phyloP scores from a whole-genome alignment of 2,888 invertebrate genomes.

The Epicampocera succincta region DNA sequence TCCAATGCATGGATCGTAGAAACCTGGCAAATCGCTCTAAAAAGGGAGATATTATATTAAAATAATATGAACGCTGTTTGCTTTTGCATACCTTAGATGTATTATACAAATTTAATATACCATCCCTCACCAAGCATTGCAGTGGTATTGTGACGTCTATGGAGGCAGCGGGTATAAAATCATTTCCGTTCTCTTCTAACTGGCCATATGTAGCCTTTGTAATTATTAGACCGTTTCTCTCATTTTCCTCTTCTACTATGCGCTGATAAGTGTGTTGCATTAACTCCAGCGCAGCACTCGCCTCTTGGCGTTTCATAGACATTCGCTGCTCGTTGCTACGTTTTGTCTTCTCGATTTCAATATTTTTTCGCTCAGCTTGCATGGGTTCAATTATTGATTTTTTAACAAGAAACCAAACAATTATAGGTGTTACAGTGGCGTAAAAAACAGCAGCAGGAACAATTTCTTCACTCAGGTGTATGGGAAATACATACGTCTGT shows the following conservation, averaged over 20 bases:
- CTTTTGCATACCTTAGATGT: slow-evolving; percentile 88
- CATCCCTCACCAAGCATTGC: slow-evolving; percentile 96
- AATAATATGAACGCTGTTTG: not conserved
- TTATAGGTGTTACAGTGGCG: slow-evolving; percentile 93
- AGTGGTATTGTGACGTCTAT: slow-evolving; percentile 97
- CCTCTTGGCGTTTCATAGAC: slow-evolving; percentile 91
- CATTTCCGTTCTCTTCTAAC: slow-evolving; percentile 81
- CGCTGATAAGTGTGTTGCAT: slow-evolving; percentile 96
- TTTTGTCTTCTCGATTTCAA: slow-evolving; percentile 91
- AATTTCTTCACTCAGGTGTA: slow-evolving; percentile 94
- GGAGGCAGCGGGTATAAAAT: slow-evolving; percentile 79
- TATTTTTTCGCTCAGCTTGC: slow-evolving; percentile 88
- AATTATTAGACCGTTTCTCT: slow-evolving; percentile 92
- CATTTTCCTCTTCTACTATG: slow-evolving; percentile 90
- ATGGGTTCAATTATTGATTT: slow-evolving; percentile 93
- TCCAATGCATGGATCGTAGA: slow-evolving; percentile 97
- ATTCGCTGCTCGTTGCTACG: slow-evolving; percentile 89
- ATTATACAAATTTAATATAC: slow-evolving; percentile 92
- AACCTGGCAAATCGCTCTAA: slow-evolving; percentile 96
- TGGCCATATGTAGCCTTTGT: slow-evolving; percentile 91
- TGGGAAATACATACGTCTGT: slow-evolving; percentile 93
- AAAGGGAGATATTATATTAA: slow-evolving; percentile 73
- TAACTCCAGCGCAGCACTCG: slow-evolving; percentile 91
- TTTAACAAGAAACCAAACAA: slow-evolving; percentile 91
- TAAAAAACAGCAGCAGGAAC: slow-evolving; percentile 95